Evolutionary conservation across 2,888 invertebrate species (phyloP).

Genomic region (Diplazon laetatorius): DNA sequence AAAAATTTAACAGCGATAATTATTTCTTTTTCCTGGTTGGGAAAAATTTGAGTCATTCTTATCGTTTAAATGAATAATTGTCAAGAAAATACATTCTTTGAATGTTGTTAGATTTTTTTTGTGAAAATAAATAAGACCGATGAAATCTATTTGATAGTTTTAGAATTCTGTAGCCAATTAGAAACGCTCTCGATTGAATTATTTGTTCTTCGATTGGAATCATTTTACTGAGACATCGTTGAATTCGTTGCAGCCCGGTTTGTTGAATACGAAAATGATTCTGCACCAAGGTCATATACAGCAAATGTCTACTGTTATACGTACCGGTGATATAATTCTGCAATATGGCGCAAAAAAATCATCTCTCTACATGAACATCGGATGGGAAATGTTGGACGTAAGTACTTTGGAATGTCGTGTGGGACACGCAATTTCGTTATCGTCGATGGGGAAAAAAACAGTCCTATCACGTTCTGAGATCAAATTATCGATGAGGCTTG

Average conservation of each 20-base stretch:
- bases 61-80: no score
- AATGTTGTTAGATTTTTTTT: no score
- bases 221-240: slow-evolving; percentile 6
- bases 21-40: no score
- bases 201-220: background rate
- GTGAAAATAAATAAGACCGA: no score
- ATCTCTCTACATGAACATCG: slow-evolving; percentile 67
- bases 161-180: no score
- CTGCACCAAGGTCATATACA: slow-evolving; percentile 71
- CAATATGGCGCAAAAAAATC: slow-evolving; percentile 64
- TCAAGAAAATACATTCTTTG: no score
- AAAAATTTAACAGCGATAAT: no score
- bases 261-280: slow-evolving; percentile 65
- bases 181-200: slow-evolving; percentile 18
- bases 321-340: slow-evolving; percentile 65
- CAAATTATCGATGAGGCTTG: background rate
- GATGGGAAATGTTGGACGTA: slow-evolving; percentile 70
- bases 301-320: slow-evolving; percentile 69
- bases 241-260: slow-evolving; percentile 62
- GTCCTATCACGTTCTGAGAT: background rate
- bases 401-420: slow-evolving; percentile 55
- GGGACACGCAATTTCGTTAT: background rate
- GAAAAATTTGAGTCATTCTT: no score
- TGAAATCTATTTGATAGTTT: no score
- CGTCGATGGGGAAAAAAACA: background rate